These are phyloP conservation scores for Myodes glareolus DNA, from an alignment of 2,113 vertebrate genomes.

Conservation along the genomic window DNA sequence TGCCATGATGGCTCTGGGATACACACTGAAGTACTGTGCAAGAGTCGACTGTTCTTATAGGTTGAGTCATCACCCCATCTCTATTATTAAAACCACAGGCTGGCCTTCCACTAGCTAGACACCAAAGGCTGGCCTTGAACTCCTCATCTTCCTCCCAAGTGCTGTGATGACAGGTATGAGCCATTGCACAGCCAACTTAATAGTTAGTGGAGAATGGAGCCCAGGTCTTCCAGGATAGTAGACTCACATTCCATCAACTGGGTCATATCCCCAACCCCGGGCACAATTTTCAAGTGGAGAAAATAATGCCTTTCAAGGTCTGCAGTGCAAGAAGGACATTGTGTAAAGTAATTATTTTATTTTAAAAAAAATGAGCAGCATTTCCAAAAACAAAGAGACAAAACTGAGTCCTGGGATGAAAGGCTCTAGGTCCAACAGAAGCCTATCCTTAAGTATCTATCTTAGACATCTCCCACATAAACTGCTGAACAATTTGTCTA, in stretches of 20 bases:
- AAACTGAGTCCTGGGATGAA: not conserved
- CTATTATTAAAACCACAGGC: not conserved
- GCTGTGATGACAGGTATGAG: not conserved
- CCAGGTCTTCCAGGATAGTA: not conserved
- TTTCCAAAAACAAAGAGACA: not conserved
- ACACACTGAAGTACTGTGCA: accelerated
- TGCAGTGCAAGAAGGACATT: not conserved
- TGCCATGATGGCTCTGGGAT: not conserved
- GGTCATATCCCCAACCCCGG: not conserved
- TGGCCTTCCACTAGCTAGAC: not conserved
- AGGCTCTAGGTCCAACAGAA: not conserved
- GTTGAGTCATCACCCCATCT: not conserved
- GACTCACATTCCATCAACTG: not conserved
- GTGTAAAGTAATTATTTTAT: not conserved
- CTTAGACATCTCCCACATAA: not conserved
- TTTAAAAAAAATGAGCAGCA: not conserved
- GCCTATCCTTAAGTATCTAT: not conserved
- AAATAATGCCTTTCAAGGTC: not conserved
- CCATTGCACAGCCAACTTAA: not conserved
- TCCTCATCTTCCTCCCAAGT: not conserved
- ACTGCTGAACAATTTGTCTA: not conserved
- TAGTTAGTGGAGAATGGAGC: not conserved
- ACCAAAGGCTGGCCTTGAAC: not conserved
- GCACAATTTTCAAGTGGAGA: not conserved
- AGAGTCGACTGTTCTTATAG: not conserved